Conservation (phyloP, 2,797 vertebrate genomes). For the Arnoldichthys spilopterus region DNA sequence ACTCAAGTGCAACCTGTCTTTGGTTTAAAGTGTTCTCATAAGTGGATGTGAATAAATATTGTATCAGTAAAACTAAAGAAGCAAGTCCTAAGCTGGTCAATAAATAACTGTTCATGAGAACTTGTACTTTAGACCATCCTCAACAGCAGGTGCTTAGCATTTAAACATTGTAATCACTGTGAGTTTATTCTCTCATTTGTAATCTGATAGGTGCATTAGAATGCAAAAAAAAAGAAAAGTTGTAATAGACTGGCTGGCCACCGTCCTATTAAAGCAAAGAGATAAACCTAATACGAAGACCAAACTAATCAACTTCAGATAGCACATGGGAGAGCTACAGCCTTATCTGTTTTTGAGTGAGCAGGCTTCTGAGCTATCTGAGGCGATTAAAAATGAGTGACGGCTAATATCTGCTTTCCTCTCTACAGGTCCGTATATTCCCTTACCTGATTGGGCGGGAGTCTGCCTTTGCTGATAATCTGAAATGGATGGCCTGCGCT, state of each 20-base stretch:
- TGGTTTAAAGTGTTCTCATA: background rate
- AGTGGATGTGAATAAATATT: background rate
- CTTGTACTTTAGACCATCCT: background rate
- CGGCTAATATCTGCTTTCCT: conserved; percentile 33
- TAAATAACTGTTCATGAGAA: background rate
- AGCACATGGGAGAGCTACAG: background rate
- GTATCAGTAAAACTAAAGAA: no score
- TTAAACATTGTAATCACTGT: conserved; percentile 24
- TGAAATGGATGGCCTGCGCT: conserved; percentile 99
- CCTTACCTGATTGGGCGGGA: conserved; percentile 97
- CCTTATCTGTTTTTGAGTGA: conserved; percentile 35
- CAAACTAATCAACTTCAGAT: conserved; percentile 33
- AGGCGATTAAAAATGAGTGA: conserved; percentile 45
- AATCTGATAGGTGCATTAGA: conserved; percentile 9
- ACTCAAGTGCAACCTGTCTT: no score
- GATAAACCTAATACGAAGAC: conserved; percentile 25
- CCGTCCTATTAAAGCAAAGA: background rate
- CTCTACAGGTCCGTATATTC: conserved; percentile 92
- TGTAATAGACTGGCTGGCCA: conserved; percentile 18
- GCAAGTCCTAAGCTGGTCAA: background rate
- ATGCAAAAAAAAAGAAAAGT: conserved; percentile 2
- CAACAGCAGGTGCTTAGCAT: background rate
- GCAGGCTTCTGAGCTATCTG: conserved; percentile 29
- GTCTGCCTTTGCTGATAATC: conserved; percentile 95
- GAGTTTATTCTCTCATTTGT: conserved; percentile 12